A percentile compares a stretch with the other conserved stretches of the same genome.
Evolutionary conservation across 2,888 invertebrate genomes (phyloP).

Genomic region (Platypus cylindrus): DNA sequence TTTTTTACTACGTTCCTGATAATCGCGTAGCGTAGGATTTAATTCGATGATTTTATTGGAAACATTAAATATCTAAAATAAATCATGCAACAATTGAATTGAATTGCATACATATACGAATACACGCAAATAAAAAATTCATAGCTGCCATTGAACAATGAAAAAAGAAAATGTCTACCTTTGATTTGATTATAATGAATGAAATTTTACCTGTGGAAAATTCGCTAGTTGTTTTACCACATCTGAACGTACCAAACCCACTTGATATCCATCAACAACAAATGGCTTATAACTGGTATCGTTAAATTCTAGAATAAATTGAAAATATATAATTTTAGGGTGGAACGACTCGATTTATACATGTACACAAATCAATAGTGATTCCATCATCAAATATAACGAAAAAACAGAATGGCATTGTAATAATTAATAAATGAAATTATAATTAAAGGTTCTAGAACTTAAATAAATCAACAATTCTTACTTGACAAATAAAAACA

Average conservation of each 20-base stretch:
- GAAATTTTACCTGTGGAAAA: conserved; percentile 65
- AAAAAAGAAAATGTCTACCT: too few species aligned
- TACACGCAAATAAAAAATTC: too few species aligned
- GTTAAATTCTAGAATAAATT: conserved; percentile 53
- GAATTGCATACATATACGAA: too few species aligned
- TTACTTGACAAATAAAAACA: conserved; percentile 80
- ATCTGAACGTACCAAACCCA: conserved; percentile 76
- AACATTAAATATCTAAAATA: conserved; percentile 56
- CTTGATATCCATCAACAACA: conserved; percentile 77
- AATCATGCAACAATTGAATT: too few species aligned
- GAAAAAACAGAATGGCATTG: background rate
- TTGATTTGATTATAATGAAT: too few species aligned
- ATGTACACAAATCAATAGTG: too few species aligned
- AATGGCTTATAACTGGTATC: conserved; percentile 75
- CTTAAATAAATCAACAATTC: too few species aligned
- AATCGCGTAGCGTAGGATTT: conserved; percentile 78
- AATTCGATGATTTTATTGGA: conserved; percentile 63
- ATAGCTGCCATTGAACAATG: too few species aligned
- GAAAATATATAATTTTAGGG: too few species aligned
- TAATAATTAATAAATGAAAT: conserved; percentile 2
- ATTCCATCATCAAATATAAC: too few species aligned
- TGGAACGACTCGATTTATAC: too few species aligned
- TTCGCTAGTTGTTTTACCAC: conserved; percentile 67
- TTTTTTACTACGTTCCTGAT: conserved; percentile 64
- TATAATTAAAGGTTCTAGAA: too few species aligned